These are phyloP conservation scores for Zaprionus lachaisei DNA, from an alignment of 1,140 invertebrate genomes.

Conservation along the genomic window DNA sequence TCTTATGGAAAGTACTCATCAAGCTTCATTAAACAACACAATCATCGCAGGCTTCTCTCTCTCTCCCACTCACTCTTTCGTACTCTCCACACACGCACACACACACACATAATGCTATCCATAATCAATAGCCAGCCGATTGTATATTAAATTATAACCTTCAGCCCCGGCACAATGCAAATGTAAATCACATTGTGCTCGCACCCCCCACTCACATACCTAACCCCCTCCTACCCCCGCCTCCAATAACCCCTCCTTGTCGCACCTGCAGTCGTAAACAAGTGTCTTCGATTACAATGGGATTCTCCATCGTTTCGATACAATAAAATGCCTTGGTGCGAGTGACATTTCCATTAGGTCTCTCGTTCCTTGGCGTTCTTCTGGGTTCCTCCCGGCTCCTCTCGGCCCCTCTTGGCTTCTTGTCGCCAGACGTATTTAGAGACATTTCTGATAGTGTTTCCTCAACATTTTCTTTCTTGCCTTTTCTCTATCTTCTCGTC, in stretches of 20 bases:
- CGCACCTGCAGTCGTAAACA: constrained; percentile 5
- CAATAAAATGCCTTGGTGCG: constrained; percentile 25
- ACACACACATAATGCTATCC: neutral
- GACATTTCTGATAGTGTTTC: constrained; percentile 23
- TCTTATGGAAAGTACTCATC: constrained; percentile 35
- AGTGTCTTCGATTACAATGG: constrained; percentile 14
- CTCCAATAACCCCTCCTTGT: neutral
- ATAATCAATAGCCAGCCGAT: constrained; percentile 1
- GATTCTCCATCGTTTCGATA: constrained; percentile 15
- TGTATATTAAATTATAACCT: constrained; percentile 6
- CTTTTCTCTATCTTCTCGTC: neutral
- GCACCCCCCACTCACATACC: neutral
- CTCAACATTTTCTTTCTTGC: neutral
- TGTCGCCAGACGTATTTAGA: constrained; percentile 18
- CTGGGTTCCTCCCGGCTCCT: neutral
- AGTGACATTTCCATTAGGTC: constrained; percentile 38
- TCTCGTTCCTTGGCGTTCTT: neutral
- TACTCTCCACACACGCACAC: neutral
- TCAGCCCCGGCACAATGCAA: constrained; percentile 1
- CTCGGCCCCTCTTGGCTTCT: neutral
- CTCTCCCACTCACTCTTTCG: neutral
- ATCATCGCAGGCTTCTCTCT: constrained; percentile 6
- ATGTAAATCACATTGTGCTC: constrained; percentile 4
- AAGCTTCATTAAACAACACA: constrained; percentile 39
- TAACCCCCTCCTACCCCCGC: neutral